phyloP scores from a whole-genome alignment of 2,797 vertebrate genomes.

The Urosaurus nigricauda region DNA sequence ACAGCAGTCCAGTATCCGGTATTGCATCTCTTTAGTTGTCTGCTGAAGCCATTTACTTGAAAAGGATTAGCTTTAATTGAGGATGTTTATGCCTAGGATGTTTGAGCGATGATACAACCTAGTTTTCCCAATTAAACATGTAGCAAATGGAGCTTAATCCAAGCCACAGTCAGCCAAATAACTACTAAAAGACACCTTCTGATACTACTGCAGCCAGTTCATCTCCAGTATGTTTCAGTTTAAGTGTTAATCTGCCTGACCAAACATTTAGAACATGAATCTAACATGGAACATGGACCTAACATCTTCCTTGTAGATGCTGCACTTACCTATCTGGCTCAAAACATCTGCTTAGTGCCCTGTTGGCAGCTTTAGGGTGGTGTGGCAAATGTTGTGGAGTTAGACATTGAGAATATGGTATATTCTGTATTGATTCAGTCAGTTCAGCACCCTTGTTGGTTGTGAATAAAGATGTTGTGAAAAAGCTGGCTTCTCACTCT shows the following conservation, averaged over 20 bases:
- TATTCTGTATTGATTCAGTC: neutral
- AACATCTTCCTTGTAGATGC: neutral
- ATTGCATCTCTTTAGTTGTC: constrained; percentile 26
- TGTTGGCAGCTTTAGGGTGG: neutral
- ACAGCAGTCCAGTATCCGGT: constrained; percentile 33
- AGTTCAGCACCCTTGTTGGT: too few species aligned
- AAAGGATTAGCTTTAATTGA: constrained; percentile 43
- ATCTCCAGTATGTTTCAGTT: neutral
- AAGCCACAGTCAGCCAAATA: neutral
- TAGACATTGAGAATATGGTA: neutral
- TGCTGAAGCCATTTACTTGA: constrained; percentile 18
- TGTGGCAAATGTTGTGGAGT: neutral
- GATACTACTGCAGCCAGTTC: neutral
- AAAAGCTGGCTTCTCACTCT: too few species aligned
- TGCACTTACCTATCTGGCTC: neutral
- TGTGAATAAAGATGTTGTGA: too few species aligned
- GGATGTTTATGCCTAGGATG: neutral
- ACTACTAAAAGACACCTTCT: neutral
- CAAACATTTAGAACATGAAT: neutral
- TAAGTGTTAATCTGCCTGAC: neutral
- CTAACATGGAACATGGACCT: neutral
- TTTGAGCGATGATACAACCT: constrained; percentile 32
- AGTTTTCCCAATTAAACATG: constrained; percentile 33
- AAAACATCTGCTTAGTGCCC: neutral
- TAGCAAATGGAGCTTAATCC: constrained; percentile 16